Conservation (phyloP, 2,113 vertebrate genomes). For the Serinus canaria region DNA sequence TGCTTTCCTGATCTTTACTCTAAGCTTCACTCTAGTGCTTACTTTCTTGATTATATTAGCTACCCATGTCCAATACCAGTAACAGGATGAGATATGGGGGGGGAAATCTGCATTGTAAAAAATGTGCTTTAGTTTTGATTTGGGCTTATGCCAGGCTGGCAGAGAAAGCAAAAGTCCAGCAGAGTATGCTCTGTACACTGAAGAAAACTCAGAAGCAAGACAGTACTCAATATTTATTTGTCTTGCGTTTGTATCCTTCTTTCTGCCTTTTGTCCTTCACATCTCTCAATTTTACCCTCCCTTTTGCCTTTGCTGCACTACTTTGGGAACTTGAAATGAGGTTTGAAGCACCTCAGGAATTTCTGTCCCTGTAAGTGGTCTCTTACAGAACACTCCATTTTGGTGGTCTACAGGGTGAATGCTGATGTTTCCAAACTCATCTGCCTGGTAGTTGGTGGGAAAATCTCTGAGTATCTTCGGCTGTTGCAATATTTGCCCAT, state of each 20-base stretch:
- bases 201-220: not conserved
- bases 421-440: not conserved
- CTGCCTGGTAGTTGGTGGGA: not conserved
- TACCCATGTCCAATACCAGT: not conserved
- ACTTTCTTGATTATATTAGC: not conserved
- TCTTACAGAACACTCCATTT: not conserved
- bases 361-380: not conserved
- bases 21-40: not conserved
- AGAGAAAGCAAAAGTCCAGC: not conserved
- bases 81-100: not conserved
- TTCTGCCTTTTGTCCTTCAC: not conserved
- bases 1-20: not conserved
- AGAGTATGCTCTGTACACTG: not conserved
- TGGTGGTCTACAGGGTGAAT: not conserved
- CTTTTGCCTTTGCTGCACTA: not conserved
- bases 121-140: not conserved
- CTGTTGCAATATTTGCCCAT: not conserved
- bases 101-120: not conserved
- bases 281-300: not conserved
- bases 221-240: not conserved
- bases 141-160: not conserved
- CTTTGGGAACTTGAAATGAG: not conserved
- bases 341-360: not conserved
- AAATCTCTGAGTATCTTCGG: not conserved
- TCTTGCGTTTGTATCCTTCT: not conserved